phyloP scores from a whole-genome alignment of 1,140 invertebrate species.

The Linepithema humile region DNA sequence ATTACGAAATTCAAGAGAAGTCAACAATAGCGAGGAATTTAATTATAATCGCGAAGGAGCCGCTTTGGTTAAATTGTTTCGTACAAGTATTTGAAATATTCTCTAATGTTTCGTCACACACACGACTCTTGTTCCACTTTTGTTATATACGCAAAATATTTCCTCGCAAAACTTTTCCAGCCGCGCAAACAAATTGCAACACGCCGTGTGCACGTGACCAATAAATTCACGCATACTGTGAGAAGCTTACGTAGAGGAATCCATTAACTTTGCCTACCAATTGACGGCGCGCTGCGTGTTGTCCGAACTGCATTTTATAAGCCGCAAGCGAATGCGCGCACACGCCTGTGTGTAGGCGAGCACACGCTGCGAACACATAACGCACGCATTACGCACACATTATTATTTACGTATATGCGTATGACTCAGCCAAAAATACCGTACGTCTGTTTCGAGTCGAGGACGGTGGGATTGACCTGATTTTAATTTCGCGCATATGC shows the following conservation, averaged over 20 bases:
- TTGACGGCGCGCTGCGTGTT: constrained; percentile 21
- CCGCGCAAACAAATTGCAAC: constrained; percentile 23
- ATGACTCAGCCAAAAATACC: constrained; percentile 68
- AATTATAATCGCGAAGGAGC: not conserved
- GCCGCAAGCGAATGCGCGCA: not conserved
- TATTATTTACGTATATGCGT: constrained; percentile 31
- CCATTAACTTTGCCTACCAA: constrained; percentile 62
- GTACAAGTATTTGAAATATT: not conserved
- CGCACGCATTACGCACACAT: not conserved
- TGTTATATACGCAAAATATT: not conserved
- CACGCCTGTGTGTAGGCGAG: not conserved
- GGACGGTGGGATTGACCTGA: constrained; percentile 66
- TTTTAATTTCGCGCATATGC: constrained; percentile 69
- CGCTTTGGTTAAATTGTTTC: not conserved
- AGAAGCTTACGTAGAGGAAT: constrained; percentile 30
- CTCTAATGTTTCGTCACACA: not conserved
- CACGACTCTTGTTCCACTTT: not conserved
- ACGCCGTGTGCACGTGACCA: constrained; percentile 45
- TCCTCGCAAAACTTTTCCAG: constrained; percentile 3
- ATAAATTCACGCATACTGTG: constrained; percentile 55
- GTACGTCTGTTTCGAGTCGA: constrained; percentile 44
- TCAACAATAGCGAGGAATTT: not conserved
- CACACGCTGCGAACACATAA: not conserved
- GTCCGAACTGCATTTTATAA: constrained; percentile 10
- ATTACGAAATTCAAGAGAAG: not conserved